Evolutionary conservation across 2,113 vertebrate genomes (phyloP), one percentile per base, ranked within the genome.

Genomic region (Thalassarche chlororhynchos): DNA sequence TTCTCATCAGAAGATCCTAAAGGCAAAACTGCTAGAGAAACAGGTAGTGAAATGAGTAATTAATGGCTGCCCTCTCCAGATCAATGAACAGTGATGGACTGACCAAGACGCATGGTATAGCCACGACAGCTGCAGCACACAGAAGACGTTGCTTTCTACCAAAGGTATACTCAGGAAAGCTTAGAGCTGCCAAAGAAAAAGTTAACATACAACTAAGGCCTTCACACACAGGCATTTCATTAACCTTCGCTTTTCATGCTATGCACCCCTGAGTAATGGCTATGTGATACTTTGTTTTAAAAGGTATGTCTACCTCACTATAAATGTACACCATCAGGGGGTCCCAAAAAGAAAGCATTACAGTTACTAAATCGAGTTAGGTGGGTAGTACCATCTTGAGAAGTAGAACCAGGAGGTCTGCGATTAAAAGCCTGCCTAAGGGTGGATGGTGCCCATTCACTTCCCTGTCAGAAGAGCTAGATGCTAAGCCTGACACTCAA

Each of bases 131-230:
- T 72, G 36, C 65, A 85, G 57, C 17, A 74, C 31, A 57, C 18
- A 65, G 42, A 85, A 90, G 85, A 49, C 0, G 1, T 1, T 75
- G 12, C 26, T 84, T 89, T 54, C 64, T 90, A 28, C 14, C 51
- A 66, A 80, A 81, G 23, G 42, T 42, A 17, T 5, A 28, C 60
- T 32, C 23, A 84, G 32, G 17, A 51, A 38, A 77, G 58, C 58
- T 57, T 14, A 86, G 40, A 83, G 49, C 23, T 77, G 31, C 34
- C 70, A 80, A 61, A 69, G 20, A 34, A 69, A 36, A 92, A 54
- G 90, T 93, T 93, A 90, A 94, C 84, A n/a, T 51, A 51, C 38
- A 95, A 91, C 86, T 32, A 51, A 86, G 65, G 75, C 57, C 60
- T 81, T 75, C 51, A 78, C 42, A 78, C 25, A 55, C 0, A 1